Conservation (phyloP, 2,888 invertebrate species). For the Callosobruchus maculatus region DNA sequence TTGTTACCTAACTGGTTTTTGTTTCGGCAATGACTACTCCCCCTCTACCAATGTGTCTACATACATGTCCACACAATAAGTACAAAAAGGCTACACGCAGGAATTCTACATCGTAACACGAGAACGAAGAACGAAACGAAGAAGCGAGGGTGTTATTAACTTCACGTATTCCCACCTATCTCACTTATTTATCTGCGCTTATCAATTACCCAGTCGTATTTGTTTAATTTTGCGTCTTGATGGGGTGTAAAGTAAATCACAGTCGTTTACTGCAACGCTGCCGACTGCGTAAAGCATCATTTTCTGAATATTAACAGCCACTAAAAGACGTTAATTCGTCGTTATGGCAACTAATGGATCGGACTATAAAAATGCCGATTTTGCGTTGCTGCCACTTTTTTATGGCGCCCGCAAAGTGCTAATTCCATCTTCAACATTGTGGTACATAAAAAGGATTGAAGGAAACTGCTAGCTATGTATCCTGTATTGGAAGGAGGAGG, state of each 20-base stretch:
- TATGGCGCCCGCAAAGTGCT: neutral
- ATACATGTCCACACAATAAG: no score
- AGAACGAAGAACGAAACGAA: neutral
- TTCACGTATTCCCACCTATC: neutral
- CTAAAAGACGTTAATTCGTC: neutral
- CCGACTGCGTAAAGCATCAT: neutral
- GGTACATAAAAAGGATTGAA: neutral
- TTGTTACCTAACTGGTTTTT: no score
- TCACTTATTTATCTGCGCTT: neutral
- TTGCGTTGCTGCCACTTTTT: neutral
- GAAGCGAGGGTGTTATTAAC: neutral
- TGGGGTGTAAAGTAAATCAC: neutral
- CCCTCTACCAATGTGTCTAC: no score
- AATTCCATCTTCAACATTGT: neutral
- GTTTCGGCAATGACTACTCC: no score
- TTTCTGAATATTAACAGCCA: neutral
- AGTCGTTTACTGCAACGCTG: neutral
- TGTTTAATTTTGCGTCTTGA: neutral
- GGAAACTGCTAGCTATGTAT: no score
- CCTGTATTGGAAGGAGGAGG: no score
- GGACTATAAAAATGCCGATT: neutral
- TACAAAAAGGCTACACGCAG: neutral
- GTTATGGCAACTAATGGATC: neutral
- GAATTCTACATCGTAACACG: neutral
- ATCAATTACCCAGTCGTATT: neutral